Evolutionary conservation across 1,140 invertebrate species (phyloP), one percentile per base, ranked within the genome.

Genomic region (Cataglyphis hispanica): DNA sequence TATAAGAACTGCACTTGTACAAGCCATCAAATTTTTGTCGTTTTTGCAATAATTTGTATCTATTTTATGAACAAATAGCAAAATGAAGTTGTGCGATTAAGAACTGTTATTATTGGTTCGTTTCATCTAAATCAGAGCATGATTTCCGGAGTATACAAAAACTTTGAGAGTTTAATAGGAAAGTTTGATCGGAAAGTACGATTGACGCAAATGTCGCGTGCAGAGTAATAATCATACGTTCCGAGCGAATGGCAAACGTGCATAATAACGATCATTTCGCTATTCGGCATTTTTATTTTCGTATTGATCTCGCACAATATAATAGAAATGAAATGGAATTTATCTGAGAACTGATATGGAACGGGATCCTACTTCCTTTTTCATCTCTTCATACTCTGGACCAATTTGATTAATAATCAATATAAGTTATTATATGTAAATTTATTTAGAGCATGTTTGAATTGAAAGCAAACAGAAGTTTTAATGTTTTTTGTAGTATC

Each of bases 261-360:
- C 1, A 34, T 10, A 16, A 61, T 61, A 31, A 13, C 19, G 0
- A 2, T 34, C 25, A 16, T 19, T 22, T 56, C 5, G 19, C 19
- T 22, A 50, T 60, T 34, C 37, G 37, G 13, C 11, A 78, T 88
- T 89, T 88, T 74, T 70, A 83, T 83, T 86, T 19, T 40, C 5
- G 13, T 43, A 34, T 46, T 88, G 34, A 67, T 76, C 40, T 63
- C 27, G 34, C 16, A 2, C 22, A 80, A 75, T 60, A 27, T 50
- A 56, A 88, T 75, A 60, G 72, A 40, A 56, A 40, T 69, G n/a
- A 27, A 46, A 58, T 85, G 67, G 72, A 89, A 86, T 88, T 81
- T 86, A 84, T 64, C 72, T 74, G 77, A n/a, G 22, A 27, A 40
- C 13, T 25, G 50, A 43, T 64, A 11, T 53, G 61, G 22, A 22